Evolutionary conservation across 2,888 invertebrate genomes (phyloP), one percentile per base, ranked within the genome.

Genomic region (Phaonia tiefii): DNA sequence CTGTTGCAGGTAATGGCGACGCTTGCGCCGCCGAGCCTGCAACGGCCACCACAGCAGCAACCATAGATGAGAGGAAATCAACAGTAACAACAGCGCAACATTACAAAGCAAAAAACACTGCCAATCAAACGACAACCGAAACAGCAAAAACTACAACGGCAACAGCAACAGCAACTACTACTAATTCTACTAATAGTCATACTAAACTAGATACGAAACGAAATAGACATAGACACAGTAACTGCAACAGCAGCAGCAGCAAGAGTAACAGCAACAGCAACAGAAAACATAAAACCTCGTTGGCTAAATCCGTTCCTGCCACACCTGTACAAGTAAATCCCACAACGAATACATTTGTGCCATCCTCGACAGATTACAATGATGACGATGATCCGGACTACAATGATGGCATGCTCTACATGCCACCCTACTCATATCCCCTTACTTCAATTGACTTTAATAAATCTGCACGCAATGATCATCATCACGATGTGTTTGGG

Each of bases 261-360:
- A n/a, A n/a, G n/a, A 20, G 46, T 17, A 49, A 17, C 58, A 31
- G 8, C 58, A 75, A 46, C 75, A 80, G 63, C 20, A 78, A 73
- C 15, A 73, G 79, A 82, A 81, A 65, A 75, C 78, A 78, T 75
- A 78, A 76, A 69, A 81, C 75, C 54, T 82, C 75, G 75, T 79
- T 78, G 75, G 75, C 81, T 71, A 83, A 83, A 83, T 84, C 84
- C 77, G 83, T 84, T 72, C 83, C 84, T 85, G 81, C 87, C 84
- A 81, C 88, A 86, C 83, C 89, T 85, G 67, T 87, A 87, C 76
- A 84, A 83, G 80, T 82, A 73, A 81, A 83, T 85, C 79, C 82
- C 80, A 66, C 79, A 81, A 74, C 84, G 79, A 79, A 79, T 71
- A 20, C 75, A 69, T 84, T 79, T 79, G 74, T 84, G 80, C 78